phyloP scores from a whole-genome alignment of 2,888 invertebrate genomes.

The Phytoseiulus persimilis region DNA sequence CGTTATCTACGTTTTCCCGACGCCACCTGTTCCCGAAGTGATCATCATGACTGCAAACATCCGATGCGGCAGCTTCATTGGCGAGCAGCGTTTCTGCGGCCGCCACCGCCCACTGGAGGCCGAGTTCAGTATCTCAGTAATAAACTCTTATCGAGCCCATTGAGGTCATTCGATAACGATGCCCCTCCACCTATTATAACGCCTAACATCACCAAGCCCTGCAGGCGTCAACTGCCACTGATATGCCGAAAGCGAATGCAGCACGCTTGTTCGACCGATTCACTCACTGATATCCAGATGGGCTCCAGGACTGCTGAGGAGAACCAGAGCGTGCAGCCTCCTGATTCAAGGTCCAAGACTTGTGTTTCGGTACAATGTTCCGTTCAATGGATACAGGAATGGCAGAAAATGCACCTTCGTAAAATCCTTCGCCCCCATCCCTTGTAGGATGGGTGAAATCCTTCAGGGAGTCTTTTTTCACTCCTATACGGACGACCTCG shows the following conservation, averaged over 20 bases:
- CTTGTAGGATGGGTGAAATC: no score
- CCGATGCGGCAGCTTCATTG: neutral
- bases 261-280: neutral
- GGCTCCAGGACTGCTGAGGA: neutral
- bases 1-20: neutral
- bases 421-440: no score
- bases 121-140: neutral
- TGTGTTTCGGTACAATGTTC: neutral
- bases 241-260: neutral
- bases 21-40: neutral
- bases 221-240: slow-evolving; percentile 5
- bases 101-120: neutral
- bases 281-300: neutral
- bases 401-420: no score
- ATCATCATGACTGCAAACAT: neutral
- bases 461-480: neutral
- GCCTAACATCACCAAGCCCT: neutral
- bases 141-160: neutral
- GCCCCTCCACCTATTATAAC: neutral
- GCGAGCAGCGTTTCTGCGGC: neutral
- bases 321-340: neutral
- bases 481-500: neutral
- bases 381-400: neutral
- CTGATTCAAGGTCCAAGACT: neutral
- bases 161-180: neutral